Base-by-base conservation (phyloP, 2,888 invertebrate genomes). In the Brachylomia viminalis region DNA sequence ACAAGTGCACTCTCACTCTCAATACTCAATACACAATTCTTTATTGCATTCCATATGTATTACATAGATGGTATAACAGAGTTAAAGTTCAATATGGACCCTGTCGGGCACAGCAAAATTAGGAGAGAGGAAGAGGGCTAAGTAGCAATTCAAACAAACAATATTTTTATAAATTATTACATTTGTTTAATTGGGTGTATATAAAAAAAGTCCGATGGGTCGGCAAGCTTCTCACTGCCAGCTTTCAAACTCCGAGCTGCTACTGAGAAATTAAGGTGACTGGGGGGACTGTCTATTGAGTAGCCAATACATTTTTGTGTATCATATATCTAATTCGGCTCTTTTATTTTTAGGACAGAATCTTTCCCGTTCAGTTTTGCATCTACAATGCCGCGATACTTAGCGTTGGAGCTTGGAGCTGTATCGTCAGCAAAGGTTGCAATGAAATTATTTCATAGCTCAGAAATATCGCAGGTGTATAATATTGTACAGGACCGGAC, bases 341-440 rank as follows among this genome's bases (percentile, higher is more conserved):
- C 54, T 54, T 56, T 27, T 27, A 27, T 56, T 56, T 27, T 56
- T 56, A 0, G 27, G n/a, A n/a, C 17, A 27, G 27, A 27, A 15
- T 56, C 56, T 56, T 27, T 56, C 15, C 27, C 7, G 15, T 7
- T 27, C 27, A 27, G 27, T 56, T 56, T 56, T 27, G 56, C 7
- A 27, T 27, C 56, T 7, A 56, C 56, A 27, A 56, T 56, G 54
- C 15, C n/a, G n/a, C n/a, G n/a, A 2, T n/a, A 54, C 54, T 54
- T 54, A 27, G n/a, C n/a, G n/a, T 54, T 54, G n/a, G n/a, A 54
- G 54, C 54, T 54, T 54, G n/a, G n/a, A 54, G 54, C 54, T 54
- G 54, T 54, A n/a, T 13, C 49, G 8, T 23, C 20, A 49, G 13
- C 5, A 0, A n/a, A n/a, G 6, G n/a, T 49, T 20, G 11, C 30